These are phyloP conservation scores for Carcina quercana DNA, from an alignment of 2,888 invertebrate species.

Conservation along the genomic window DNA sequence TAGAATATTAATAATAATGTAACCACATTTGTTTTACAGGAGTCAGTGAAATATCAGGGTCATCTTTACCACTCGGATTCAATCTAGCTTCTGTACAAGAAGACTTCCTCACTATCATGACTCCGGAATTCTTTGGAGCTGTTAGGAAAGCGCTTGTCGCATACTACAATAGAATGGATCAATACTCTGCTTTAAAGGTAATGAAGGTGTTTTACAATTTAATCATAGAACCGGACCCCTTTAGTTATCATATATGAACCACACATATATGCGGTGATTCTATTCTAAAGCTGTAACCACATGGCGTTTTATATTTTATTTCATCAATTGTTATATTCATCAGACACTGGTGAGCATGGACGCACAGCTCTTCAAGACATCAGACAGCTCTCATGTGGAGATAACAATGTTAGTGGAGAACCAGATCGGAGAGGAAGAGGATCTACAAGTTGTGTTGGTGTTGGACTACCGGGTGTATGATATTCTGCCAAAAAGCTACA, in stretches of 20 bases:
- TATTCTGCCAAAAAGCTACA: slow-evolving; percentile 44
- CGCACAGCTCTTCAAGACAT: slow-evolving; percentile 42
- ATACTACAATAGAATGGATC: slow-evolving; percentile 49
- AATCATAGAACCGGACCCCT: too few relatives aligned
- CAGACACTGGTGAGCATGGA: slow-evolving; percentile 44
- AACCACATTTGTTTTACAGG: slow-evolving; percentile 26
- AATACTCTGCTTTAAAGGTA: slow-evolving; percentile 49
- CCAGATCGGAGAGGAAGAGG: slow-evolving; percentile 31
- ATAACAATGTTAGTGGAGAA: slow-evolving; percentile 33
- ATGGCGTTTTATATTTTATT: too few relatives aligned
- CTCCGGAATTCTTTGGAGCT: slow-evolving; percentile 45
- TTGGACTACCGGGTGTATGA: slow-evolving; percentile 52
- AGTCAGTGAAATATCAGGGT: slow-evolving; percentile 36
- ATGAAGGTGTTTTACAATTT: too few relatives aligned
- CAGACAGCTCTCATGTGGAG: slow-evolving; percentile 53
- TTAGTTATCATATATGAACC: too few relatives aligned
- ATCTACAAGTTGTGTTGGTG: slow-evolving; percentile 32
- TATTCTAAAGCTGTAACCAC: too few relatives aligned
- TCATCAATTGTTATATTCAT: slow-evolving; percentile 4
- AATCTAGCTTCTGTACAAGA: slow-evolving; percentile 46
- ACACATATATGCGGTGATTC: too few relatives aligned
- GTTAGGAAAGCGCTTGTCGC: slow-evolving; percentile 50
- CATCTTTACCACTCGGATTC: slow-evolving; percentile 51
- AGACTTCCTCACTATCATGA: slow-evolving; percentile 47
- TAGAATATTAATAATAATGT: too few relatives aligned